Base-by-base conservation (phyloP, 2,113 vertebrate species). In the Callorhinus ursinus region DNA sequence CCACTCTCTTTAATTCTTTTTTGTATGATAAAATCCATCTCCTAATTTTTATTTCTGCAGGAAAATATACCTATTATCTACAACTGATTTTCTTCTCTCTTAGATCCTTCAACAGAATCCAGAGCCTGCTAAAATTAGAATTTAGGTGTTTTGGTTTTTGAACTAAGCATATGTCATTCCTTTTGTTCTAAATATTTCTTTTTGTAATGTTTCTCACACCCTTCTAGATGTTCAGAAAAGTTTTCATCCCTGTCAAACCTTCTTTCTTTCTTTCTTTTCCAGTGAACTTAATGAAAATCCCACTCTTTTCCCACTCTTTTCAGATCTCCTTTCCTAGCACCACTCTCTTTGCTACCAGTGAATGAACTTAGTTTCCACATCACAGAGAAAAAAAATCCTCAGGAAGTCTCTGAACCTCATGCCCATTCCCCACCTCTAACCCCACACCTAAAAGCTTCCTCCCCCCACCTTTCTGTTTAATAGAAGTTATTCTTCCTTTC, bases 181-280 rank as follows among this genome's bases (percentile, higher is more conserved):
- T 87, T 91, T 93, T 69, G 10, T 49, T 71, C 4, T 31, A 97
- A 77, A 77, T 69, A 57, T 77, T 94, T 96, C 2, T 84, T 94
- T 92, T 18, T 94, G 1, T 63, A 24, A 36, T 21, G 18, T 86
- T 90, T 21, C 7, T 95, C n/a, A 95, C 5, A 90, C 22, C 9
- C 4, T 39, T 57, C 15, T 85, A 26, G 8, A 49, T 59, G 1
- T 79, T 81, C 22, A 71, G 26, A 55, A 67, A 91, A 84, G 33
- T 63, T 63, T 67, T 67, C 28, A 36, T 53, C 26, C 5, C 31
- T 89, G 10, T 86, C 31, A 51, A 36, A 42, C 0, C 1, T 81
- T 74, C 31, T 57, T 46, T 42, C 2, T 91, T 82, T 53, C 82
- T 85, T 72, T 87, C 33, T 46, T 57, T 89, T 71, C 22, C 39